Evolutionary conservation across 2,888 invertebrate genomes (phyloP), one percentile per base, ranked within the genome.

Genomic region (Bembecia ichneumoniformis): DNA sequence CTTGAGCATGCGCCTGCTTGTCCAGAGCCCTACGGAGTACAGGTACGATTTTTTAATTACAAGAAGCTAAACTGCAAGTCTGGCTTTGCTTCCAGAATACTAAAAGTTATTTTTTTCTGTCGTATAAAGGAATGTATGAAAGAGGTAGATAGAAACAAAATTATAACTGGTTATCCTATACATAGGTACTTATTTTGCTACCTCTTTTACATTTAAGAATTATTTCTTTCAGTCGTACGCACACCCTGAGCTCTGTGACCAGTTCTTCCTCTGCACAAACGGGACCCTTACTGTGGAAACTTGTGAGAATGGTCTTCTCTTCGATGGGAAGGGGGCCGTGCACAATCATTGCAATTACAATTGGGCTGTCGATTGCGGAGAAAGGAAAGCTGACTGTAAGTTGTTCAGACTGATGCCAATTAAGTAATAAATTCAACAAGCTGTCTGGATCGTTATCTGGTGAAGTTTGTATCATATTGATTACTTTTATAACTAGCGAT

Each of bases 291-390:
- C 95, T 1, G 91, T 95, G 58, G 97, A 97, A 74, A 93, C 93
- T 28, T 97, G 97, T 68, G 96, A 96, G 73, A 97, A 97, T 68
- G 97, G 97, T 3, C 89, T 97, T 34, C 88, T 97, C 43, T 97
- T 95, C 71, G 96, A 96, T 74, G 96, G 96, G 51, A 95, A 95
- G 68, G 96, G 96, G 1, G 91, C 92, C 15, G 94, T 95, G 0
- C 93, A 96, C 86, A 93, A 96, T 76, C 96, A 96, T 84, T 97
- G 97, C 90, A 96, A 96, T 88, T 97, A 96, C 84, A 89, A 95
- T 84, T 97, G 97, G 97, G 96, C 94, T 10, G 96, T 94, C 3
- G 91, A 96, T 58, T 97, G 96, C 68, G 96, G 93, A 47, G 84
- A 90, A 50, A 91, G 95, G 62, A 92, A 93, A 72, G 91, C 92